Conservation (phyloP, 2,797 vertebrate genomes). For the Botia almorhae region DNA sequence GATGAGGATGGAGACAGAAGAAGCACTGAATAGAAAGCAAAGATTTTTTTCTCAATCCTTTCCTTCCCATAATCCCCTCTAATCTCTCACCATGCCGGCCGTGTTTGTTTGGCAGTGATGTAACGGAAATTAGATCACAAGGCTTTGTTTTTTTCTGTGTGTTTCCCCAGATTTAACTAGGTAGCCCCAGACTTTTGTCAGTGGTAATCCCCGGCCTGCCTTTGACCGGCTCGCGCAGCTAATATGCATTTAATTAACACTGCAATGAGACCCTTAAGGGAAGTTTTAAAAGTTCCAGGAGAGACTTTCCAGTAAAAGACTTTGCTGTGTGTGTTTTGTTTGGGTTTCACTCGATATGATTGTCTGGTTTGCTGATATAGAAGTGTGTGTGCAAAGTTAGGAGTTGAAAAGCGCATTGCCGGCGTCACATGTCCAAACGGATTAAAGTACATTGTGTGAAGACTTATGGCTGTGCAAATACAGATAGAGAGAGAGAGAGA, state of each 20-base stretch:
- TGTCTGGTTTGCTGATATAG: background rate
- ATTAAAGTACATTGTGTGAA: constrained; percentile 19
- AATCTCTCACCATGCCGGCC: constrained; percentile 62
- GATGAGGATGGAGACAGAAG: constrained; percentile 45
- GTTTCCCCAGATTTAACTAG: constrained; percentile 61
- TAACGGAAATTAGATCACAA: constrained; percentile 64
- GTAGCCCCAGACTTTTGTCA: constrained; percentile 45
- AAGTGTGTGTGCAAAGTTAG: constrained; percentile 10
- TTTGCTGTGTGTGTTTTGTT: constrained; percentile 18
- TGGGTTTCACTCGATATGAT: background rate
- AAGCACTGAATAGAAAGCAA: constrained; percentile 62
- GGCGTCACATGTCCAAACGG: constrained; percentile 19
- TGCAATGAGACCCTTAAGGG: constrained; percentile 10
- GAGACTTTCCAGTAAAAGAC: constrained; percentile 14
- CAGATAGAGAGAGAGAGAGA: background rate
- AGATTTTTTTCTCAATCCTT: constrained; percentile 51
- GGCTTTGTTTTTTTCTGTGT: constrained; percentile 60
- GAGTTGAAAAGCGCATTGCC: constrained; percentile 13
- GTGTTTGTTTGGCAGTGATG: constrained; percentile 71
- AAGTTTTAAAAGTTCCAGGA: constrained; percentile 8
- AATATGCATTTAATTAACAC: constrained; percentile 48
- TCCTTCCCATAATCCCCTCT: constrained; percentile 60
- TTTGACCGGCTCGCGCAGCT: constrained; percentile 30
- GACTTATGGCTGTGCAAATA: background rate
- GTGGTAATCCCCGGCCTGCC: constrained; percentile 41